Percentiles rank a stretch among this genome's conserved stretches.
Conservation (phyloP, 2,888 invertebrate species). For the Trimorus sp. region DNA sequence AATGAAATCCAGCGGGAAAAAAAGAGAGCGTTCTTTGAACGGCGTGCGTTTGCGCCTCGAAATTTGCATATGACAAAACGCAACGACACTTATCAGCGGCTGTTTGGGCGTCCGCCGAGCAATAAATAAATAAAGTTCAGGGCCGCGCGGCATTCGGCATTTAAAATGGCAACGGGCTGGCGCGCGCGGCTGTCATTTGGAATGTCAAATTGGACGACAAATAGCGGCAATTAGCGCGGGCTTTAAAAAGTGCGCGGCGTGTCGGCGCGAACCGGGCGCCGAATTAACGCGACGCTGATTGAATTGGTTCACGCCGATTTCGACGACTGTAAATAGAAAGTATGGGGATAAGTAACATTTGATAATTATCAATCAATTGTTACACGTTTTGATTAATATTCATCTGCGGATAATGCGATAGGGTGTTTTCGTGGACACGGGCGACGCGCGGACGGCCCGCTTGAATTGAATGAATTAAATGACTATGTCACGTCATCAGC, state of each 20-base stretch:
- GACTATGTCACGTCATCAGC: conserved; percentile 53
- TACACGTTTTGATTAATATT: conserved; percentile 52
- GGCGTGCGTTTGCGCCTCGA: conserved; percentile 37
- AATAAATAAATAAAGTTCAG: neutral
- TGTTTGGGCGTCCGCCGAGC: neutral
- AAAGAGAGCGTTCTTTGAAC: conserved; percentile 20
- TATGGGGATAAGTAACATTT: conserved; percentile 44
- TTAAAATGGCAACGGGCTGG: conserved; percentile 8
- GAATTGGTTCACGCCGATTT: conserved; percentile 30
- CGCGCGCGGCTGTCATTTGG: conserved; percentile 10
- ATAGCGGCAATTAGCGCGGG: conserved; percentile 30
- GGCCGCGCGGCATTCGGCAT: neutral
- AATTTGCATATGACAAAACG: conserved; percentile 51
- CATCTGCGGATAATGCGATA: conserved; percentile 42
- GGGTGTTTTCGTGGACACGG: conserved; percentile 26
- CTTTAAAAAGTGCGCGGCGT: conserved; percentile 24
- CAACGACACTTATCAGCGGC: conserved; percentile 34
- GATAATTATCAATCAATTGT: conserved; percentile 51
- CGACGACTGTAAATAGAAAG: conserved; percentile 25
- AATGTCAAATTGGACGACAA: conserved; percentile 36
- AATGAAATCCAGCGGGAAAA: conserved; percentile 42
- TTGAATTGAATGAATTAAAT: conserved; percentile 58
- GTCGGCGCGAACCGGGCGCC: neutral
- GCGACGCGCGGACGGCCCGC: conserved; percentile 27
- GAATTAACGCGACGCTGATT: conserved; percentile 29